Percentiles rank a stretch among this genome's conserved stretches.
Conservation (phyloP, 2,888 invertebrate species). For the Ferdinandea cuprea region DNA sequence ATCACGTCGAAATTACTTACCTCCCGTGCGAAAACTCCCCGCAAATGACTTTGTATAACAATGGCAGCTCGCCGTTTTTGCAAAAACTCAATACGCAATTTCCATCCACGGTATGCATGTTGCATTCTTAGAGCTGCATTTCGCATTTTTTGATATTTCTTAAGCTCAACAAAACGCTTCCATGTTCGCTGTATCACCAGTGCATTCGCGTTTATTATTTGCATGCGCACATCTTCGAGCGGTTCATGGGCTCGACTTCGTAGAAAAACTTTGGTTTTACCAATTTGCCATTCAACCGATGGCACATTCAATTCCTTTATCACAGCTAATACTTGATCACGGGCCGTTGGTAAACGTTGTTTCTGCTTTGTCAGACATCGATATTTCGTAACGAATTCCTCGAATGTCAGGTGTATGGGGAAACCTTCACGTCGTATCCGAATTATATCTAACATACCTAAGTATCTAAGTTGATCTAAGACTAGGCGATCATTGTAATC, state of each 20-base stretch:
- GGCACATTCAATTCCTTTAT: conserved; percentile 88
- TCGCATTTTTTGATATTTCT: conserved; percentile 87
- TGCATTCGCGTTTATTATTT: conserved; percentile 88
- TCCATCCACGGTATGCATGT: conserved; percentile 93
- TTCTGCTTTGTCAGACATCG: conserved; percentile 86
- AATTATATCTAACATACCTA: conserved; percentile 97
- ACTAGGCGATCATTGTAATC: conserved; percentile 92
- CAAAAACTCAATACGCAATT: conserved; percentile 91
- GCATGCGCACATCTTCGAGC: conserved; percentile 90
- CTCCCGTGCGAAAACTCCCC: conserved; percentile 95
- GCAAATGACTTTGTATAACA: conserved; percentile 92
- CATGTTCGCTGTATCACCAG: conserved; percentile 90
- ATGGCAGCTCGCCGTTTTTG: conserved; percentile 92
- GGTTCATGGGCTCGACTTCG: conserved; percentile 91
- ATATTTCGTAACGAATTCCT: conserved; percentile 90
- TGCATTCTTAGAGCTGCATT: conserved; percentile 90
- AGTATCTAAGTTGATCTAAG: conserved; percentile 93
- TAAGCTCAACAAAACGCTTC: conserved; percentile 87
- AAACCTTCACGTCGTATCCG: conserved; percentile 95
- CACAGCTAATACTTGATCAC: conserved; percentile 81
- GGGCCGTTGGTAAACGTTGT: conserved; percentile 75
- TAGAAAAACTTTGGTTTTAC: conserved; percentile 93
- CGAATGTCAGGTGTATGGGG: conserved; percentile 92
- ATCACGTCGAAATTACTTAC: conserved; percentile 83
- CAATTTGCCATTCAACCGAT: conserved; percentile 93